These are phyloP conservation scores for Mugil cephalus DNA, from an alignment of 2,113 vertebrate genomes.

Conservation along the genomic window DNA sequence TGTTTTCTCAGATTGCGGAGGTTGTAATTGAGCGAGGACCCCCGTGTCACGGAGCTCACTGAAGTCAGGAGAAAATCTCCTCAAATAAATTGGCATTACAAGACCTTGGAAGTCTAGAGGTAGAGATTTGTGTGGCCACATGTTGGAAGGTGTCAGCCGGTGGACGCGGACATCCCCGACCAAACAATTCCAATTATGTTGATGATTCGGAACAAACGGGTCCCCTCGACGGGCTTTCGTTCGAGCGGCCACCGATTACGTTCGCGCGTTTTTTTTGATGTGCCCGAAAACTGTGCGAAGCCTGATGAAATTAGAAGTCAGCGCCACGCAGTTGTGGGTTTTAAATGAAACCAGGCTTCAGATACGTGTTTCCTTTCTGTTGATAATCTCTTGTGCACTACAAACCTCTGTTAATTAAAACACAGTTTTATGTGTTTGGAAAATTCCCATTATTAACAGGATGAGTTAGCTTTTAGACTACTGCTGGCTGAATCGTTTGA, in stretches of 20 bases:
- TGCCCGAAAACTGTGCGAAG: not conserved
- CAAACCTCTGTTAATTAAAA: not conserved
- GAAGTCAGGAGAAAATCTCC: conserved; percentile 5
- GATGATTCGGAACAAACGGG: not conserved
- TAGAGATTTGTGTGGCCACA: not conserved
- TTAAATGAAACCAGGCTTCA: not conserved
- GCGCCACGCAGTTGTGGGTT: not conserved
- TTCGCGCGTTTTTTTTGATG: not conserved
- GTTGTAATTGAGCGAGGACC: conserved; percentile 4
- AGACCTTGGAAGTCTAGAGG: conserved; percentile 1
- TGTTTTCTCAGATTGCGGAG: not conserved
- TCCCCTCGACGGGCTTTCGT: not conserved
- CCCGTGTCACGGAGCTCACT: not conserved
- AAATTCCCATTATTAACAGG: not conserved
- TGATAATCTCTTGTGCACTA: not conserved
- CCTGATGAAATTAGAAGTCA: not conserved
- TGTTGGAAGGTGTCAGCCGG: not conserved
- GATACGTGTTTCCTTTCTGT: not conserved
- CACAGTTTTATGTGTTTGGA: not conserved
- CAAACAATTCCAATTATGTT: not conserved
- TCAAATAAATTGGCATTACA: conserved; percentile 20
- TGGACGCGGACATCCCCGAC: not conserved
- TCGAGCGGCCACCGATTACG: not conserved
- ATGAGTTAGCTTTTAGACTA: not conserved
- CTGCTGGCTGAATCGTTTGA: not conserved